Evolutionary conservation across 2,888 invertebrate genomes (phyloP), one percentile per base, ranked within the genome.

Genomic region (Drosophila fungiperda): DNA sequence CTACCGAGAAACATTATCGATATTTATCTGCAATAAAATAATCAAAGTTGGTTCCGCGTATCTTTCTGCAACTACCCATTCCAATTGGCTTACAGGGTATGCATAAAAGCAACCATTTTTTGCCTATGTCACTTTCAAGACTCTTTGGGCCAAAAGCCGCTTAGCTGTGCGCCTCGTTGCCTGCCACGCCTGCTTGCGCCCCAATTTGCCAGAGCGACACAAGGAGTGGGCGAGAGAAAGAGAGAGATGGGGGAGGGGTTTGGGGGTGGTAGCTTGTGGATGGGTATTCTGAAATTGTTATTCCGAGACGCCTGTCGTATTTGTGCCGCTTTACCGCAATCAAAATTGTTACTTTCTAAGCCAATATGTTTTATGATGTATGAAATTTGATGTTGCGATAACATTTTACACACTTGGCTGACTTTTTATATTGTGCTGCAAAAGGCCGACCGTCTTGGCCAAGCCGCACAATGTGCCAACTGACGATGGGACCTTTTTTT

Each of bases 361-460:
- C 90, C 90, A 90, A 90, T 90, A 90, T 90, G 90, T 90, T 90
- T 90, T 90, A 90, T 90, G 90, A 90, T 90, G 90, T 90, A 90
- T 90, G 90, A 90, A 90, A 90, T 90, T 90, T 90, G 90, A 90
- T 90, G 90, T 90, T 90, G 87, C 90, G 89, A 87, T 87, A 89
- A 89, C 88, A 89, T 83, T 88, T 89, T 88, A 85, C 82, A 87
- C 87, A 82, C 86, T 87, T 77, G 85, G 74, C 72, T 87, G 88
- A 55, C 80, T 73, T 80, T 82, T 89, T 83, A 84, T 83, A 74
- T 76, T 72, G 72, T 70, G 23, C 35, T 26, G 11, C 9, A 2
- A 49, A 49, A 6, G 26, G 26, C 54, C 55, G 55, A 40, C 38
- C 57, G 20, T 32, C 32, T 42, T 57, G 40, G 40, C 57, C 52